Conservation (phyloP, 1,140 invertebrate species). For the Macrobrachium rosenbergii region DNA sequence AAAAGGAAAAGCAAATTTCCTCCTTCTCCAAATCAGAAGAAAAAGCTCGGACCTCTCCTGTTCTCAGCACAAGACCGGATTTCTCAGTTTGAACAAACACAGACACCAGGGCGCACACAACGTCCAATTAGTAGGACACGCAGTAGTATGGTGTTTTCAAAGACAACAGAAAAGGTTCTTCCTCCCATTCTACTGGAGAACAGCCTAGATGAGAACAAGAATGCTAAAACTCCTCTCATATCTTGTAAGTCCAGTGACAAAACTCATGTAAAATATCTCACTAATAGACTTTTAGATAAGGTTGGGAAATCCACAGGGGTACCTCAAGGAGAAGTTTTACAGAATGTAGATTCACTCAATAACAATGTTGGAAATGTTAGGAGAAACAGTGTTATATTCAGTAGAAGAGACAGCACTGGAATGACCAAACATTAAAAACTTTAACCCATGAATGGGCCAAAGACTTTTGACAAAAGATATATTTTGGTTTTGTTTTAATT, state of each 20-base stretch:
- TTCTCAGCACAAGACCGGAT: constrained; percentile 59
- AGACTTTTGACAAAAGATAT: too few relatives aligned
- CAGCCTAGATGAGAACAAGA: constrained; percentile 20
- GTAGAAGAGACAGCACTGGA: constrained; percentile 34
- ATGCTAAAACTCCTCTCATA: background rate
- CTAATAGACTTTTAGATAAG: constrained; percentile 61
- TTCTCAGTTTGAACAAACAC: constrained; percentile 46
- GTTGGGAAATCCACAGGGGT: constrained; percentile 53
- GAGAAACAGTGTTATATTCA: constrained; percentile 5
- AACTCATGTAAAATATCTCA: constrained; percentile 67
- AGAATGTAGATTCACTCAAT: constrained; percentile 57
- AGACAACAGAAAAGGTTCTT: background rate
- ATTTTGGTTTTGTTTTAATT: too few relatives aligned
- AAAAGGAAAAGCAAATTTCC: constrained; percentile 58
- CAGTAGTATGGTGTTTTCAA: constrained; percentile 27
- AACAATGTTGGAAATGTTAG: constrained; percentile 55
- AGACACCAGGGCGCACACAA: constrained; percentile 1
- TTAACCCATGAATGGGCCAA: too few relatives aligned
- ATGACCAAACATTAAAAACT: constrained; percentile 53
- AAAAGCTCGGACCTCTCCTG: constrained; percentile 25
- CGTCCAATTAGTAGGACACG: constrained; percentile 35
- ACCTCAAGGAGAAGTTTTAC: constrained; percentile 51
- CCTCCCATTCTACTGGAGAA: background rate
- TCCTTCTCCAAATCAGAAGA: constrained; percentile 50
- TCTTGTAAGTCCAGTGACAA: constrained; percentile 65